Percentiles rank a stretch among this genome's conserved stretches.
phyloP scores from a whole-genome alignment of 2,888 invertebrate species.

The Pyrrhopygopsis socrates region DNA sequence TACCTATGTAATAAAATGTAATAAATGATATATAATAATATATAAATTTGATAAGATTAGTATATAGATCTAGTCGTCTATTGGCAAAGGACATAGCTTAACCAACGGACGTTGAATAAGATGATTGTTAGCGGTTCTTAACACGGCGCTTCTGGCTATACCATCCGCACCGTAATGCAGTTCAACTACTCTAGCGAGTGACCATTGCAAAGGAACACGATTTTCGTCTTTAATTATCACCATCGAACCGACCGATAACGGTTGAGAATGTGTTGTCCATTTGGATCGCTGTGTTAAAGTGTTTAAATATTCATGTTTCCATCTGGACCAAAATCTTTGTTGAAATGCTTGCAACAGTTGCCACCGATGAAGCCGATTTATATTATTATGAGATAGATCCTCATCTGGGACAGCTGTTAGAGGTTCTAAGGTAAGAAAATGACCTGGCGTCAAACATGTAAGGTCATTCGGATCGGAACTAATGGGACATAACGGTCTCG shows the following conservation, averaged over 20 bases:
- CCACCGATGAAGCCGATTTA: slow-evolving; percentile 21
- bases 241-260: slow-evolving; percentile 28
- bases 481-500: slow-evolving; percentile 26
- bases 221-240: slow-evolving; percentile 46
- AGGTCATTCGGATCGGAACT: slow-evolving; percentile 15
- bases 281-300: slow-evolving; percentile 59
- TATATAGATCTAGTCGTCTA: slow-evolving; percentile 2
- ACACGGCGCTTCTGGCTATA: slow-evolving; percentile 20
- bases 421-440: slow-evolving; percentile 20
- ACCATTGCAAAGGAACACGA: neutral
- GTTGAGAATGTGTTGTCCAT: slow-evolving; percentile 53
- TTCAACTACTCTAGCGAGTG: slow-evolving; percentile 7
- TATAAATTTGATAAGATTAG: neutral
- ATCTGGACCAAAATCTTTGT: slow-evolving; percentile 13
- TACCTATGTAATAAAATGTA: too few species aligned
- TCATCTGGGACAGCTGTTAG: slow-evolving; percentile 1
- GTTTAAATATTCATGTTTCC: slow-evolving; percentile 56
- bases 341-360: slow-evolving; percentile 12
- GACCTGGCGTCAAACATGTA: neutral
- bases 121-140: slow-evolving; percentile 4
- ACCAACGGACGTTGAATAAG: slow-evolving; percentile 27
- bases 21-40: too few species aligned
- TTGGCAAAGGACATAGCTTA: slow-evolving; percentile 34
- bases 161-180: slow-evolving; percentile 38
- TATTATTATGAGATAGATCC: neutral